A percentile compares a stretch with the other conserved stretches of the same genome.
phyloP scores from a whole-genome alignment of 1,140 invertebrate genomes.

The Drosophila tsacasi region DNA sequence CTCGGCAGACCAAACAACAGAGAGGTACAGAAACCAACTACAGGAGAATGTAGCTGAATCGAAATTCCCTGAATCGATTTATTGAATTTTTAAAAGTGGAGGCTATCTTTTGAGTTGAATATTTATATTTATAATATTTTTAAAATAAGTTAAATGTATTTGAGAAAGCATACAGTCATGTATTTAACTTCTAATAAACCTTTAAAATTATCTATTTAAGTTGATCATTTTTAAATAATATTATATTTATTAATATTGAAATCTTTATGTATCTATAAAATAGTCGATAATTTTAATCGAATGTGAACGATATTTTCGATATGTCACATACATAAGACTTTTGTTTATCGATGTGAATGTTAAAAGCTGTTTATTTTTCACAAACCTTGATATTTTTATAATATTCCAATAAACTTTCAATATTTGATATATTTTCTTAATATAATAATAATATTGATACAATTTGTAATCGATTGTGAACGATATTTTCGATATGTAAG shows the following conservation, averaged over 20 bases:
- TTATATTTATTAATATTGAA: too few relatives aligned
- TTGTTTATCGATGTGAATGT: too few relatives aligned
- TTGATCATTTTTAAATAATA: background rate
- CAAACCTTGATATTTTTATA: too few relatives aligned
- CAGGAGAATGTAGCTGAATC: background rate
- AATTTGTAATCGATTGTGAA: too few relatives aligned
- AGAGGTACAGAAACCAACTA: constrained; percentile 8
- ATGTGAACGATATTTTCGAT: too few relatives aligned
- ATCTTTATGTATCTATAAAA: too few relatives aligned
- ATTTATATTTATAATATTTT: background rate
- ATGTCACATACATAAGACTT: too few relatives aligned
- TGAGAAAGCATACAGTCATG: background rate
- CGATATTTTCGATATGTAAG: too few relatives aligned
- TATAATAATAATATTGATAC: background rate
- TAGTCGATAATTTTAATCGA: too few relatives aligned
- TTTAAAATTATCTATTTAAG: background rate
- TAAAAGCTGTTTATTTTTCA: too few relatives aligned
- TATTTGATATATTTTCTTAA: background rate
- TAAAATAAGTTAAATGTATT: background rate
- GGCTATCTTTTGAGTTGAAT: background rate
- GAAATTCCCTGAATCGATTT: background rate
- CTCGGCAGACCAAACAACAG: constrained; percentile 9
- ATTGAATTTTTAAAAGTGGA: too few relatives aligned
- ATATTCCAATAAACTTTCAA: background rate
- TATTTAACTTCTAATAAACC: background rate